Conservation (phyloP, 2,888 invertebrate genomes). For the Pediacus dermestoides region DNA sequence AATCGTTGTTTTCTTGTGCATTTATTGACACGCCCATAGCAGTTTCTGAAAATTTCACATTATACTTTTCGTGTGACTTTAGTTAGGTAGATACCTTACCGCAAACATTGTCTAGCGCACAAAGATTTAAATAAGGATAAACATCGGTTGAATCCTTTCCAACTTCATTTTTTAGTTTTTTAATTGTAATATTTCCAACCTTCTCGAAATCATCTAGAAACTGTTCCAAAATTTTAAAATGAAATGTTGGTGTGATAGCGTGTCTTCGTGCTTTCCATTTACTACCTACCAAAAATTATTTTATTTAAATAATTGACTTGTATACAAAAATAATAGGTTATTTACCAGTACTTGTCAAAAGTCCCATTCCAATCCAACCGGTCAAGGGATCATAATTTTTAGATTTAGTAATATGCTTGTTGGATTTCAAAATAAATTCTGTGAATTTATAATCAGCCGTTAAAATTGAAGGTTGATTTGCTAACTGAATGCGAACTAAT, state of each 20-base stretch:
- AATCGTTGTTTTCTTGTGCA: slow-evolving; percentile 66
- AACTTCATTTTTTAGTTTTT: slow-evolving; percentile 50
- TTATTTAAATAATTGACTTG: too few relatives aligned
- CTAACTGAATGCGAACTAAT: slow-evolving; percentile 16
- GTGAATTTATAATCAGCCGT: slow-evolving; percentile 60
- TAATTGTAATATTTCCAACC: slow-evolving; percentile 56
- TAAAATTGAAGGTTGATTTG: slow-evolving; percentile 16
- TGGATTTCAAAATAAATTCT: slow-evolving; percentile 45
- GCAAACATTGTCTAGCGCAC: slow-evolving; percentile 59
- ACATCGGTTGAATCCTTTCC: slow-evolving; percentile 54
- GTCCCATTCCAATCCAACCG: slow-evolving; percentile 32
- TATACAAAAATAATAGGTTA: too few relatives aligned
- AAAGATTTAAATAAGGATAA: slow-evolving; percentile 58
- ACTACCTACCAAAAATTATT: too few relatives aligned
- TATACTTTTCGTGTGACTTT: not conserved
- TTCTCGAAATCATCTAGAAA: slow-evolving; percentile 67
- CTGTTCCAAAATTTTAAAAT: slow-evolving; percentile 70
- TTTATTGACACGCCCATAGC: slow-evolving; percentile 77
- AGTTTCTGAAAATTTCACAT: slow-evolving; percentile 57
- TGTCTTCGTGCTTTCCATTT: slow-evolving; percentile 67
- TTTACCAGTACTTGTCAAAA: slow-evolving; percentile 28
- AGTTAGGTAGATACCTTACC: too few relatives aligned
- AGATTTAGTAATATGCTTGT: slow-evolving; percentile 28
- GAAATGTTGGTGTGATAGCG: slow-evolving; percentile 72
- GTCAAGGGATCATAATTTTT: slow-evolving; percentile 25